Percentiles rank a stretch among this genome's conserved stretches.
These are phyloP conservation scores for Aeoliscus strigatus DNA, from an alignment of 2,797 vertebrate genomes.

Conservation along the genomic window DNA sequence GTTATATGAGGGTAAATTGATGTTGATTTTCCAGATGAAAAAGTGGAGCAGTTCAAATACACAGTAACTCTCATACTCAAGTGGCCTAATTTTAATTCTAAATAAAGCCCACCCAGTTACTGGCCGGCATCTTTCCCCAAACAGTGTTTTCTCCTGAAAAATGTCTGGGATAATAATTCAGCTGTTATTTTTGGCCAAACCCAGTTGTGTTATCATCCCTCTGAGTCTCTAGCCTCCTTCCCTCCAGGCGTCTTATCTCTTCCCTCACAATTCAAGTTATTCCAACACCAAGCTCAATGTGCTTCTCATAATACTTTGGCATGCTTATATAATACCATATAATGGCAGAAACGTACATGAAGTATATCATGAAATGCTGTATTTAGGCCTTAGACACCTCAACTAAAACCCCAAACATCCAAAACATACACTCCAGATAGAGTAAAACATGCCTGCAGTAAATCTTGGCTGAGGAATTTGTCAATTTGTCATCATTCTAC, in stretches of 20 bases:
- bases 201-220: constrained; percentile 34
- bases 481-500: too few relatives aligned
- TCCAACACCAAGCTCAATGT: constrained; percentile 8
- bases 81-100: not conserved
- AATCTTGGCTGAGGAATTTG: too few relatives aligned
- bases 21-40: too few relatives aligned
- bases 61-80: not conserved
- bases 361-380: too few relatives aligned
- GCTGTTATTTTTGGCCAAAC: constrained; percentile 51
- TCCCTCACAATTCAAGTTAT: constrained; percentile 34
- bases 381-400: too few relatives aligned
- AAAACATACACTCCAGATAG: too few relatives aligned
- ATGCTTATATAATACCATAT: constrained; percentile 6
- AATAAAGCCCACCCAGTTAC: not conserved
- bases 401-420: too few relatives aligned
- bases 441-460: too few relatives aligned
- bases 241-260: constrained; percentile 44
- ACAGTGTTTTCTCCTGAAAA: constrained; percentile 21
- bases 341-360: not conserved
- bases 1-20: too few relatives aligned
- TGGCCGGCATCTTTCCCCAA: constrained; percentile 10
- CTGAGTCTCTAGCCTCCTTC: constrained; percentile 28
- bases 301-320: constrained; percentile 2
- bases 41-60: constrained; percentile 1
- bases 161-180: constrained; percentile 28